A percentile compares a stretch with the other conserved stretches of the same genome.
Conservation (phyloP, 2,113 vertebrate species). For the Xyrauchen texanus region DNA sequence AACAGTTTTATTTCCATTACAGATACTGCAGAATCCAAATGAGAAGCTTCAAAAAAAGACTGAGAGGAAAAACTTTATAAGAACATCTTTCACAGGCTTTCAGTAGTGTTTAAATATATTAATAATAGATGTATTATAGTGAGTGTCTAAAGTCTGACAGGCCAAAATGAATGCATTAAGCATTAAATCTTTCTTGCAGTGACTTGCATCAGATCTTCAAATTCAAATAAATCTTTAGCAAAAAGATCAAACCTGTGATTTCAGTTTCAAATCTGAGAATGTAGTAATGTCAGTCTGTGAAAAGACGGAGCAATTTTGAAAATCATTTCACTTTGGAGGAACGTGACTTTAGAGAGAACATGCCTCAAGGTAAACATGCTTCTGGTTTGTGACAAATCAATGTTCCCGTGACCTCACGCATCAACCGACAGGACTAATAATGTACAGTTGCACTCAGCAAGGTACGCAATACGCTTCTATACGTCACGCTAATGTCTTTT, state of each 20-base stretch:
- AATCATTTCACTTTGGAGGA: slow-evolving; percentile 20
- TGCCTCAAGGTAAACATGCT: slow-evolving; percentile 19
- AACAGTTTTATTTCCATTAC: no score
- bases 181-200: slow-evolving; percentile 31
- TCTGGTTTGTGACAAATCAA: slow-evolving; percentile 28
- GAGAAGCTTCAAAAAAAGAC: no score
- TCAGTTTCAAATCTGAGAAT: background rate
- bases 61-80: no score
- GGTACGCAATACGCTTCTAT: slow-evolving; percentile 5
- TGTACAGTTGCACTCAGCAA: slow-evolving; percentile 21
- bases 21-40: no score
- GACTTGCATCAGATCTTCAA: slow-evolving; percentile 45
- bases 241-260: slow-evolving; percentile 9
- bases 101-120: no score
- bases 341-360: slow-evolving; percentile 33
- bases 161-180: background rate
- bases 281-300: slow-evolving; percentile 9
- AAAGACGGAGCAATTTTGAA: slow-evolving; percentile 31
- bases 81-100: no score
- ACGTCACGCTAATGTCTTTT: slow-evolving; percentile 26
- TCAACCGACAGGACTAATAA: slow-evolving; percentile 41
- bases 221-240: slow-evolving; percentile 35
- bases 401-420: slow-evolving; percentile 26
- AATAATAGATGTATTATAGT: no score
- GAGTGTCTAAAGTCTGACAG: slow-evolving; percentile 11